Base-by-base conservation (phyloP, 2,888 invertebrate species). In the Chymomyza amoena region DNA sequence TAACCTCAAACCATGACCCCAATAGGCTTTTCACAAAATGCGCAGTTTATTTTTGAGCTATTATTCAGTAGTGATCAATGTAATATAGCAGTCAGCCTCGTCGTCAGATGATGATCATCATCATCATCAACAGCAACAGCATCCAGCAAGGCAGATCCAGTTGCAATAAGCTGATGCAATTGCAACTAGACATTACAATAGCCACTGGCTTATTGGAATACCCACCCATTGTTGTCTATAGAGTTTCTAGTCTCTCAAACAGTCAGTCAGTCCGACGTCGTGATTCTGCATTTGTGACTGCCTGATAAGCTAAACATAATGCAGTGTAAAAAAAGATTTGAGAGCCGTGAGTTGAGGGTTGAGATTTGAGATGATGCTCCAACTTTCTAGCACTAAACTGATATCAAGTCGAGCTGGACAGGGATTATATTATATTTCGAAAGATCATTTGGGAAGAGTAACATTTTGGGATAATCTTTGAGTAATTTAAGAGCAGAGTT, bases 161-260 rank as follows among this genome's bases (percentile, higher is more conserved):
- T 45, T 45, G 13, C 13, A 45, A 45, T 45, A 13, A 45, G 39
- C 39, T 45, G 39, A 82, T 82, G 81, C 86, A 86, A 81, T 81
- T 76, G 39, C 52, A 62, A 69, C 71, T 39, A 80, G 72, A 60
- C 51, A 78, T 81, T 81, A 69, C 81, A 73, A 59, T 60, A 70
- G 64, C 60, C 57, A 20, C 72, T 18, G 20, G 25, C 16, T 32
- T 73, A 2, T 70, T 54, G 54, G n/a, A 9, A 10, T 20, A 9
- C 15, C 54, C 20, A 9, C 15, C 54, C 20, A 54, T 54, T 54
- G 54, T 54, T 54, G 54, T 54, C 54, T 54, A 20, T 54, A 18
- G 10, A 18, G 54, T 16, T 15, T 51, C n/a, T 45, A 45, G 39
- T 45, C 13, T 45, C 39, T 39, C n/a, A 4, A 32, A 32, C 5